Conservation (phyloP, 2,888 invertebrate genomes). For the Drosophila bunnanda region DNA sequence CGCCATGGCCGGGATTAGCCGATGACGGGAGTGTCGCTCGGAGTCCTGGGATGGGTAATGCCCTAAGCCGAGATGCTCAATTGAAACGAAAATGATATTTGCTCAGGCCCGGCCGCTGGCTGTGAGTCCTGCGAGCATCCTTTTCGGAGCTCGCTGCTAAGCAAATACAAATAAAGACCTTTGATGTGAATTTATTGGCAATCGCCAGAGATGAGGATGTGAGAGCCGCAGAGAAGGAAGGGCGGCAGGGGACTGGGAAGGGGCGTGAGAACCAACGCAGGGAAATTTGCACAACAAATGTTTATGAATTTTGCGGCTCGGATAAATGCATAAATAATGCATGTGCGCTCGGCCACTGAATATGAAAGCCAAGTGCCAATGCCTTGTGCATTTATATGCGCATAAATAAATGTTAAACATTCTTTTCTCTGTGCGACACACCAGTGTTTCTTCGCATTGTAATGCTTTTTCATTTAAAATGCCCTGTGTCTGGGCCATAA, state of each 20-base stretch:
- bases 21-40: conserved; percentile 74
- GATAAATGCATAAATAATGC: conserved; percentile 70
- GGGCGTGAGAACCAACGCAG: conserved; percentile 71
- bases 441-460: conserved; percentile 45
- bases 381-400: conserved; percentile 62
- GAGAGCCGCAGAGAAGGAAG: conserved; percentile 5
- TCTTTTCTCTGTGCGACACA: conserved; percentile 14
- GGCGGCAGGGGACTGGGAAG: not conserved
- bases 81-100: conserved; percentile 82
- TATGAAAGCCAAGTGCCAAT: conserved; percentile 38
- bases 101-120: conserved; percentile 69
- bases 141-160: conserved; percentile 77
- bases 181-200: conserved; percentile 80
- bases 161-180: conserved; percentile 81
- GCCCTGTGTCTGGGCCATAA: conserved; percentile 30
- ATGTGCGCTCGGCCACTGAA: conserved; percentile 55
- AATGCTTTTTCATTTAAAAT: conserved; percentile 50
- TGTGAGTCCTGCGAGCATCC: conserved; percentile 62
- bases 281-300: conserved; percentile 84
- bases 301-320: conserved; percentile 75
- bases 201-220: conserved; percentile 48
- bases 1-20: conserved; percentile 71
- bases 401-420: conserved; percentile 63
- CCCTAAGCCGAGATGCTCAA: conserved; percentile 71
- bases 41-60: conserved; percentile 32